Conservation (phyloP, 2,797 vertebrate species). For the Holocentrus rufus region DNA sequence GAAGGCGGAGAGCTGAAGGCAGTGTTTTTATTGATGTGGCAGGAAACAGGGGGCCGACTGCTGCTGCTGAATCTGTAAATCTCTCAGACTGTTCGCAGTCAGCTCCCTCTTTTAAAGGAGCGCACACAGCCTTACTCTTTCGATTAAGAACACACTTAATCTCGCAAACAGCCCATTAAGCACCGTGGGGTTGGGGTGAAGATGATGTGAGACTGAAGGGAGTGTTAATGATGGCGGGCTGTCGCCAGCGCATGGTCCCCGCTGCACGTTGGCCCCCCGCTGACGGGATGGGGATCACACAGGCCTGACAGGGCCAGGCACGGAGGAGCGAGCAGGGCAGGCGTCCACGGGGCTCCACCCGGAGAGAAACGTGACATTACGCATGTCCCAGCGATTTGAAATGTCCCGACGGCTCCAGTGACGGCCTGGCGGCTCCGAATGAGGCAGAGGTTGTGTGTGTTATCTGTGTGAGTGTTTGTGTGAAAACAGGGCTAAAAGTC, state of each 20-base stretch:
- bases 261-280: slow-evolving; percentile 28
- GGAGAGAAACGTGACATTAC: neutral
- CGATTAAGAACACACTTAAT: slow-evolving; percentile 81
- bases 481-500: neutral
- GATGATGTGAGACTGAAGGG: slow-evolving; percentile 69
- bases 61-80: slow-evolving; percentile 79
- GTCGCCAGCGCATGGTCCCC: slow-evolving; percentile 48
- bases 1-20: slow-evolving; percentile 71
- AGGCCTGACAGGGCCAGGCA: slow-evolving; percentile 6
- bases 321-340: slow-evolving; percentile 4
- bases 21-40: slow-evolving; percentile 82
- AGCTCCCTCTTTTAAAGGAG: slow-evolving; percentile 74
- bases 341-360: neutral
- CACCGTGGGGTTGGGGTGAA: slow-evolving; percentile 62
- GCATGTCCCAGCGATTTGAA: slow-evolving; percentile 6
- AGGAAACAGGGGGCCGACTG: slow-evolving; percentile 71
- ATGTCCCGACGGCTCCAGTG: neutral
- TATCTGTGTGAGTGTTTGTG: neutral
- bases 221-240: slow-evolving; percentile 72
- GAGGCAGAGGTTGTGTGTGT: slow-evolving; percentile 19
- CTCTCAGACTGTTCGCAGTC: slow-evolving; percentile 73
- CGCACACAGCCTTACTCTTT: slow-evolving; percentile 65
- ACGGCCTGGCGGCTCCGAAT: neutral
- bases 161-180: slow-evolving; percentile 80
- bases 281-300: slow-evolving; percentile 24